Conservation (phyloP, 1,140 invertebrate genomes). For the Acromyrmex charruanus region DNA sequence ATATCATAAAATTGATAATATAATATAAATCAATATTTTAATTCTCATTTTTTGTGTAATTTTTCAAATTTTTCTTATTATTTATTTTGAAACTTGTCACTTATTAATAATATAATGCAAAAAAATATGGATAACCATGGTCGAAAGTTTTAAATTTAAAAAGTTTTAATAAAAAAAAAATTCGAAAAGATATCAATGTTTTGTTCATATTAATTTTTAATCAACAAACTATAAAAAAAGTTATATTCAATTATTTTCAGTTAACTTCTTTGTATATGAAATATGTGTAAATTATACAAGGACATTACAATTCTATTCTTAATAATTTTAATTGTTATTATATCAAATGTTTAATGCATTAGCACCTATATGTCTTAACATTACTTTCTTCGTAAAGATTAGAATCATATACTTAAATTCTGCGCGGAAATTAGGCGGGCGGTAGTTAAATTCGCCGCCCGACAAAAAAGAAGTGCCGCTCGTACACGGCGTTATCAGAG, state of each 20-base stretch:
- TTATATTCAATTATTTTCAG: not conserved
- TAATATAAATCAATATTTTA: not conserved
- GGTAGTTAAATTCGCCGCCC: conserved; percentile 30
- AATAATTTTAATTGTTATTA: conserved; percentile 1
- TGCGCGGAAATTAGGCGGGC: conserved; percentile 12
- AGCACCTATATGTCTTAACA: not conserved
- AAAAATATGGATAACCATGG: not conserved
- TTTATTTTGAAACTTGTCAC: not conserved
- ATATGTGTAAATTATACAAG: not conserved
- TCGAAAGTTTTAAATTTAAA: not conserved
- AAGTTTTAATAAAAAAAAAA: not conserved
- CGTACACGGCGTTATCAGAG: conserved; percentile 37
- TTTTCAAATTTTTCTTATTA: not conserved
- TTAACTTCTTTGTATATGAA: not conserved
- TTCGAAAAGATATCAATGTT: not conserved
- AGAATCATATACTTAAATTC: conserved; percentile 31
- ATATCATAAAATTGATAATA: not conserved
- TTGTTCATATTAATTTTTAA: not conserved
- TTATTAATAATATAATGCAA: not conserved
- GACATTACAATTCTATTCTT: not conserved
- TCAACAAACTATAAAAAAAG: not conserved
- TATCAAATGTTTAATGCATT: not conserved
- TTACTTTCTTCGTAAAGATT: conserved; percentile 30
- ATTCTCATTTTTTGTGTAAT: not conserved
- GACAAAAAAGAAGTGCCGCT: not conserved